These are phyloP conservation scores for Desmophyllum pertusum DNA, from an alignment of 92 coral and sea anemone genomes.

Conservation along the genomic window DNA sequence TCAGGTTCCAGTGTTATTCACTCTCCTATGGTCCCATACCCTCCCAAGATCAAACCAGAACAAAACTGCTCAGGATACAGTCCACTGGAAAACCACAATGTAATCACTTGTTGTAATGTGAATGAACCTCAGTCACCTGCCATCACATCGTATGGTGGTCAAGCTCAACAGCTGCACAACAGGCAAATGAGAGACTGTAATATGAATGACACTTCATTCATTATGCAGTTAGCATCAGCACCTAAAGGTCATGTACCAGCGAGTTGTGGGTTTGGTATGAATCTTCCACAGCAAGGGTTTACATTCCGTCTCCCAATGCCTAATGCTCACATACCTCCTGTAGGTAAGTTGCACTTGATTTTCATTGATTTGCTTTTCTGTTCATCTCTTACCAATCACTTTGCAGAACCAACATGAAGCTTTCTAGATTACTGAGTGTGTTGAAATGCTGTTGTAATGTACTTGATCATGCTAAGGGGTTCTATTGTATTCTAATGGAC, in stretches of 20 bases:
- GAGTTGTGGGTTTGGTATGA: slow-evolving; percentile 69
- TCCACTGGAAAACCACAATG: slow-evolving; percentile 70
- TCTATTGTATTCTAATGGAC: too few relatives aligned
- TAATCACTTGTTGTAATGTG: slow-evolving; percentile 63
- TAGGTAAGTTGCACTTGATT: slow-evolving; percentile 54
- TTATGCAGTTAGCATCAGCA: slow-evolving; percentile 71
- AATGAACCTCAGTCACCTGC: slow-evolving; percentile 83
- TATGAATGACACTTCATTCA: slow-evolving; percentile 73
- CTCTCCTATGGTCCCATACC: slow-evolving; percentile 74
- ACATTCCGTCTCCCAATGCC: slow-evolving; percentile 63
- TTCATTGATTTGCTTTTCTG: neutral
- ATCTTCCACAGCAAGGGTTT: slow-evolving; percentile 79
- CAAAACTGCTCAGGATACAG: slow-evolving; percentile 77
- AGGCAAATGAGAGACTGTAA: slow-evolving; percentile 68
- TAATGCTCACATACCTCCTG: slow-evolving; percentile 50
- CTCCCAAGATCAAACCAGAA: slow-evolving; percentile 88
- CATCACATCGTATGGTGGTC: slow-evolving; percentile 70
- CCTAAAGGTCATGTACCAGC: slow-evolving; percentile 63
- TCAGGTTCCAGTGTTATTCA: slow-evolving; percentile 72
- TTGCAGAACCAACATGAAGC: neutral
- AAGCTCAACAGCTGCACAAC: slow-evolving; percentile 56
- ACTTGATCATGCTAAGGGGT: neutral
- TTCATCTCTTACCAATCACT: neutral
- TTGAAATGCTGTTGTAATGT: neutral
- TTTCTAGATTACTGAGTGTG: neutral